These are phyloP conservation scores for Mystacornis crossleyi DNA, from an alignment of 2,113 vertebrate genomes.

Conservation along the genomic window DNA sequence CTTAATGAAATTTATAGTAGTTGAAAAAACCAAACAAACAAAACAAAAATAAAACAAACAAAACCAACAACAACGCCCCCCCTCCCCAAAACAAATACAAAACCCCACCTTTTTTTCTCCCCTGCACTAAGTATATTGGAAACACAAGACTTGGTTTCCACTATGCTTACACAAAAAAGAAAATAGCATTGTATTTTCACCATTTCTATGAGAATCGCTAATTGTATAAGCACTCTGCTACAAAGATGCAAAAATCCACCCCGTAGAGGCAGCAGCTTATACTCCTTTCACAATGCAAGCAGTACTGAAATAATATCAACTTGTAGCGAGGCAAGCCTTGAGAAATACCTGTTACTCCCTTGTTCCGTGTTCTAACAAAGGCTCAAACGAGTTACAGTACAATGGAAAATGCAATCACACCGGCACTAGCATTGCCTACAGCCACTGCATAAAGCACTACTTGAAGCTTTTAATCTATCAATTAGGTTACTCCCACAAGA, in stretches of 20 bases:
- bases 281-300: neutral
- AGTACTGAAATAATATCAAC: neutral
- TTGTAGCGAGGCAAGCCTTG: neutral
- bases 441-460: neutral
- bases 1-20: neutral
- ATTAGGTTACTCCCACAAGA: neutral
- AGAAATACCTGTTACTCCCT: neutral
- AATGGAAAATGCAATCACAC: neutral
- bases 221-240: neutral
- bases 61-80: no score
- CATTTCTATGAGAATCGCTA: neutral
- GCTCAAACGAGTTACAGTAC: neutral
- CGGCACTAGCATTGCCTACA: neutral
- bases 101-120: fast-evolving
- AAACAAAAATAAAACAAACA: no score
- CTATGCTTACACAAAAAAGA: neutral
- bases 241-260: neutral
- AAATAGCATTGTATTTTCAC: neutral
- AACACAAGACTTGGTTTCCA: neutral
- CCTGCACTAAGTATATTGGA: neutral
- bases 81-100: no score
- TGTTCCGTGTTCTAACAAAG: neutral
- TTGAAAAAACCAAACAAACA: no score
- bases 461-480: neutral
- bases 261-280: neutral